Evolutionary conservation across 2,113 vertebrate genomes (phyloP), one percentile per base, ranked within the genome.

Genomic region (Xenopus borealis): DNA sequence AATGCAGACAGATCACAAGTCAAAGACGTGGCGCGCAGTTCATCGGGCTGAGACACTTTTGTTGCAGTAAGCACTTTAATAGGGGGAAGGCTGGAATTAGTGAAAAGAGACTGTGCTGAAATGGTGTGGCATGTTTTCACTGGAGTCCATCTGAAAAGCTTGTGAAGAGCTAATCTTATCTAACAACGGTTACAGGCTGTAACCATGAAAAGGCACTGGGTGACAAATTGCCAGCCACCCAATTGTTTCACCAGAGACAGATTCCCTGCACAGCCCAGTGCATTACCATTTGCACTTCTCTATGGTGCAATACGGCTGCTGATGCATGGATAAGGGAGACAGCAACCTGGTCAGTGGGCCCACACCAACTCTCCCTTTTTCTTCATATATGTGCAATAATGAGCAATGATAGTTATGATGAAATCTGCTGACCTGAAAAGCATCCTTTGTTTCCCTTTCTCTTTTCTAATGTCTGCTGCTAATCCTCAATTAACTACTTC

Each of bases 171-270:
- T 55, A 69, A 69, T 55, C 47, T 69, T 69, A 69, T 55, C 23
- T 69, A 20, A 19, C 52, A 33, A 19, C 66, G 14, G 17, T n/a
- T 20, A 69, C 50, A 69, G 23, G 44, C 66, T 69, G 14, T n/a
- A 69, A 53, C 66, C 66, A 69, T 61, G 47, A 69, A 30, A 69
- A 69, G n/a, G 12, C 47, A 69, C 66, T 53, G 50, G 66, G 50
- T 69, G 23, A 69, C 66, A 69, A 69, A 69, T 69, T 69, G 50
- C 66, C 69, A 71, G 19, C 27, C 55, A 20, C 33, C 45, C 66
- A 50, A 69, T 55, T 69, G 69, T 71, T 10, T 59, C 69, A 71
- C 55, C 17, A 61, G 59, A 46, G 55, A 57, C 66, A 59, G 16
- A 58, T 59, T 45, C 55, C 53, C 68, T 44, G n/a, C 20, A 33